These are phyloP conservation scores for Leptoteleia sp. DNA, from an alignment of 1,140 invertebrate genomes.

Conservation along the genomic window DNA sequence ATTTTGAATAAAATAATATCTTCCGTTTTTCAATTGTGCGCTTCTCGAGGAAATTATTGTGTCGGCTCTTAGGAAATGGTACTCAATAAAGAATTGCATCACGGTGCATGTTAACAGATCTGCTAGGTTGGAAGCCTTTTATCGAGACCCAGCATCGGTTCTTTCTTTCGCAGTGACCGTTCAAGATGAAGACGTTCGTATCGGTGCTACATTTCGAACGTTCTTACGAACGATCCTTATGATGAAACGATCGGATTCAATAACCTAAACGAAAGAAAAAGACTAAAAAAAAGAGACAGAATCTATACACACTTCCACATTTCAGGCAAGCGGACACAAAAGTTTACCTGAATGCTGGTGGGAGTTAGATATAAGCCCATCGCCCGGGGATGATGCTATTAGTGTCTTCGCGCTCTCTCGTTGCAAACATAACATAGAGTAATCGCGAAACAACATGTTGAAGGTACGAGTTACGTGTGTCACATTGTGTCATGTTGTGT, in stretches of 20 bases:
- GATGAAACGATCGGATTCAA: slow-evolving; percentile 16
- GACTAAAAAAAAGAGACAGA: too few relatives aligned
- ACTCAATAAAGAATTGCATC: slow-evolving; percentile 51
- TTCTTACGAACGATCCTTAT: neutral
- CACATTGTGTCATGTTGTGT: too few relatives aligned
- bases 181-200: slow-evolving; percentile 14
- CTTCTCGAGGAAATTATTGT: slow-evolving; percentile 36
- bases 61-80: slow-evolving; percentile 41
- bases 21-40: neutral
- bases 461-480: slow-evolving; percentile 70
- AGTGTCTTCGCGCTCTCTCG: slow-evolving; percentile 77
- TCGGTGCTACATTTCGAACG: slow-evolving; percentile 11
- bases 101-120: slow-evolving; percentile 25
- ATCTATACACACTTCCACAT: slow-evolving; percentile 30
- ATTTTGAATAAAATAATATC: too few relatives aligned
- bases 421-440: slow-evolving; percentile 67
- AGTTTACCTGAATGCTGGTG: slow-evolving; percentile 68
- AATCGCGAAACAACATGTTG: slow-evolving; percentile 70
- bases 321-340: slow-evolving; percentile 35
- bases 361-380: slow-evolving; percentile 81
- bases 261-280: too few relatives aligned
- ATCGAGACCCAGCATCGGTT: slow-evolving; percentile 11
- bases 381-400: slow-evolving; percentile 79
- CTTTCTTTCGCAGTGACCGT: slow-evolving; percentile 22
- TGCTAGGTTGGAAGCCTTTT: slow-evolving; percentile 1